Evolutionary conservation across 2,113 vertebrate genomes (phyloP).

Genomic region (Balaenoptera acutorostrata): DNA sequence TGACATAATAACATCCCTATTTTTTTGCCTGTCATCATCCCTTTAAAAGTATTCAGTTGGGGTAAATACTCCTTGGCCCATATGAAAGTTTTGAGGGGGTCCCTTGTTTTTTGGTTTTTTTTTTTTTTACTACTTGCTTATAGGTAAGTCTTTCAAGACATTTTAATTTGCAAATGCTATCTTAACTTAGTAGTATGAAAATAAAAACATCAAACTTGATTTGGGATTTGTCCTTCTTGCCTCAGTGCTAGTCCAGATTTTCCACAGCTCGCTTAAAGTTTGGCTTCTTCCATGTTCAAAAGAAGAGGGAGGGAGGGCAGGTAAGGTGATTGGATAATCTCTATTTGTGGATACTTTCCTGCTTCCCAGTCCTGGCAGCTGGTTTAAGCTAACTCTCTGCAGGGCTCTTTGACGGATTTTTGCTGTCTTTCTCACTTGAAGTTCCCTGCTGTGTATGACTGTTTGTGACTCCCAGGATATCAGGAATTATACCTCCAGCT

Average conservation of each 20-base stretch:
- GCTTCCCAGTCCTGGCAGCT: not conserved
- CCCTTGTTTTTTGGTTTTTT: not conserved
- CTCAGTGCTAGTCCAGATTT: not conserved
- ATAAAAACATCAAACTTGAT: not conserved
- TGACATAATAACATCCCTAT: not conserved
- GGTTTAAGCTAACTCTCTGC: not conserved
- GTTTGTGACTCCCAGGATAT: not conserved
- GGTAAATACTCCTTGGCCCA: not conserved
- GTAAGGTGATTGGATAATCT: not conserved
- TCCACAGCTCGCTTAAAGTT: not conserved
- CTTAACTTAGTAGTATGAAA: not conserved
- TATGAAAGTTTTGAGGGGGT: not conserved
- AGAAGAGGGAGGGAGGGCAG: not conserved
- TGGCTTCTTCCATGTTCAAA: not conserved
- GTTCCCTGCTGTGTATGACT: not conserved
- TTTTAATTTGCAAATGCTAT: not conserved
- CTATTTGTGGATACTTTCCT: not conserved
- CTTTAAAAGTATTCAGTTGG: not conserved
- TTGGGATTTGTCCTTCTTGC: not conserved
- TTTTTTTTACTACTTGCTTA: not conserved
- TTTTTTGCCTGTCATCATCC: not conserved
- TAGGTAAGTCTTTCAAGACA: not conserved
- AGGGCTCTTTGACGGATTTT: not conserved
- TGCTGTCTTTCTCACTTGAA: not conserved
- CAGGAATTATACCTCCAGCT: not conserved